Evolutionary conservation across 2,888 invertebrate genomes (phyloP).

Genomic region (Herminia tarsipennalis): DNA sequence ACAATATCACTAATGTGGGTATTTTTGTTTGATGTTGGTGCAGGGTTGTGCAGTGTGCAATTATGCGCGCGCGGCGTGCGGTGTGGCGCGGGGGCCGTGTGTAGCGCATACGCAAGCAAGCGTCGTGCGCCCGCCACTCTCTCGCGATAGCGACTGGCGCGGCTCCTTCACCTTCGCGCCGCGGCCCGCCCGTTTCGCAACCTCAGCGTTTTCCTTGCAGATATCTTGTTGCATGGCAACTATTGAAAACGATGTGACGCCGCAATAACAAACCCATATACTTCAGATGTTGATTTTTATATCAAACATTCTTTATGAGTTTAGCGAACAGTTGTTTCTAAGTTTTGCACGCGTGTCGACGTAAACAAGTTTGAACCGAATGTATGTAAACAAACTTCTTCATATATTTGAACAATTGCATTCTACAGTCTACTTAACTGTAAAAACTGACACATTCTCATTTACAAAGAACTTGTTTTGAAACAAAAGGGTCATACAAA

Average conservation of each 20-base stretch:
- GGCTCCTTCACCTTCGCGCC: slow-evolving; percentile 72
- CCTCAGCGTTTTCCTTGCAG: slow-evolving; percentile 76
- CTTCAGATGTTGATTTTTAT: slow-evolving; percentile 32
- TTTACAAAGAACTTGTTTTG: background rate
- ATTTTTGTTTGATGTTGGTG: slow-evolving; percentile 54
- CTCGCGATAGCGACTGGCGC: slow-evolving; percentile 78
- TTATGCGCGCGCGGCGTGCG: slow-evolving; percentile 58
- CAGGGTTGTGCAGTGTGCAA: slow-evolving; percentile 49
- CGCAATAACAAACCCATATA: slow-evolving; percentile 44
- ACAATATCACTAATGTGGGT: slow-evolving; percentile 53
- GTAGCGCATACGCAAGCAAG: slow-evolving; percentile 51
- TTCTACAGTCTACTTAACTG: background rate
- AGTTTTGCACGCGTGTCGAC: slow-evolving; percentile 16
- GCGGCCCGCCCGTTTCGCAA: slow-evolving; percentile 73
- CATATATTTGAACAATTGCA: slow-evolving; percentile 3
- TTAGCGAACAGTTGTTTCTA: slow-evolving; percentile 1
- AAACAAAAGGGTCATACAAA: slow-evolving; percentile 14
- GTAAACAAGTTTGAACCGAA: slow-evolving; percentile 15
- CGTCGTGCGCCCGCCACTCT: slow-evolving; percentile 71
- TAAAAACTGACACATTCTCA: background rate
- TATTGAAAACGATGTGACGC: slow-evolving; percentile 50
- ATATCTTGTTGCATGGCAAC: slow-evolving; percentile 83
- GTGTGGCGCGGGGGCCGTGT: slow-evolving; percentile 33
- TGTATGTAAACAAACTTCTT: slow-evolving; percentile 33
- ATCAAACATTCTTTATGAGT: slow-evolving; percentile 21